phyloP scores from a whole-genome alignment of 1,140 invertebrate genomes.

The Achatina immaculata region DNA sequence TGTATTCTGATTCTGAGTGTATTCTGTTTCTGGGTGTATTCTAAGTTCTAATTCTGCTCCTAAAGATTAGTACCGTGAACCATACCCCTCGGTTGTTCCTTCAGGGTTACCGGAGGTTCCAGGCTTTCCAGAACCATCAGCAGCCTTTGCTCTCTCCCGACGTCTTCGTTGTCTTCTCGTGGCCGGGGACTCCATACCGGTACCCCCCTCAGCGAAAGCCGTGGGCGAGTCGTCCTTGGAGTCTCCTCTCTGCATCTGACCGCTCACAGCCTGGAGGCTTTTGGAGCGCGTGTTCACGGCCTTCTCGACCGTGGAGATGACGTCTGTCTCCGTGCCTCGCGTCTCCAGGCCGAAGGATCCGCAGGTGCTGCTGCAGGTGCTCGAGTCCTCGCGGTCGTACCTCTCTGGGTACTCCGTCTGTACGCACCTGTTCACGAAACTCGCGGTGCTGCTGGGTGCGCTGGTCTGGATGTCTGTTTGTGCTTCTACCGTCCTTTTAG shows the following conservation, averaged over 20 bases:
- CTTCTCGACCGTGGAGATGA: constrained; percentile 59
- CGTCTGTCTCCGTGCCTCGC: constrained; percentile 58
- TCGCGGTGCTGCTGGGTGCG: constrained; percentile 16
- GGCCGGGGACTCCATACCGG: constrained; percentile 43
- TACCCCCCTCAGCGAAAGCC: not conserved
- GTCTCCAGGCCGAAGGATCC: constrained; percentile 34
- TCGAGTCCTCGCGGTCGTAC: constrained; percentile 10
- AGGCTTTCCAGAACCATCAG: constrained; percentile 53
- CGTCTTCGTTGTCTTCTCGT: constrained; percentile 53
- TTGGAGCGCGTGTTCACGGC: constrained; percentile 67
- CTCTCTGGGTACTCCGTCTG: constrained; percentile 29
- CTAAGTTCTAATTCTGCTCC: no score
- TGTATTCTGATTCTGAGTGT: no score
- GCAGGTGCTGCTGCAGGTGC: constrained; percentile 20
- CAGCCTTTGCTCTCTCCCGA: constrained; percentile 47
- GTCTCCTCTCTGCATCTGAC: constrained; percentile 27
- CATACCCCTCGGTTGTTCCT: constrained; percentile 44
- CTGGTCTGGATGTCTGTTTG: constrained; percentile 45
- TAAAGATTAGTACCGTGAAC: no score
- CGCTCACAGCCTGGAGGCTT: constrained; percentile 43
- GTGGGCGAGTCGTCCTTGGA: constrained; percentile 38
- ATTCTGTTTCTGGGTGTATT: no score
- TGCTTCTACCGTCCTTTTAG: constrained; percentile 40
- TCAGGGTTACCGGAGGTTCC: constrained; percentile 44
- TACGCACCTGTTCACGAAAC: constrained; percentile 25